Evolutionary conservation across 2,888 invertebrate species (phyloP).

Genomic region (Eupeodes latifasciatus): DNA sequence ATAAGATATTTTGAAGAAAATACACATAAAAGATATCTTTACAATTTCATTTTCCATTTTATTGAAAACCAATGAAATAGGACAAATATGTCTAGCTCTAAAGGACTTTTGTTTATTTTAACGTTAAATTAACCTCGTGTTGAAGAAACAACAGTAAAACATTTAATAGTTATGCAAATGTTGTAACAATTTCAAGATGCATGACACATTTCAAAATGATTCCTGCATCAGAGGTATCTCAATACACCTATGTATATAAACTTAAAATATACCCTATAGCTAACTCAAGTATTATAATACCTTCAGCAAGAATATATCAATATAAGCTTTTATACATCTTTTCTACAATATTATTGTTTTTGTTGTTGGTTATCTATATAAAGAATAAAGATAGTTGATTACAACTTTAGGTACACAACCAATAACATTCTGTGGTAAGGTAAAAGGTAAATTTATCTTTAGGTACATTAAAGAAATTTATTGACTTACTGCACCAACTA

Average conservation of each 20-base stretch:
- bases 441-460: slow-evolving; percentile 3
- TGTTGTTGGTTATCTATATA: background rate
- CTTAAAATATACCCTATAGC: no score
- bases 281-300: background rate
- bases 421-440: slow-evolving; percentile 18
- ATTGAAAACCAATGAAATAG: background rate
- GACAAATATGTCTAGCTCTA: background rate
- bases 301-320: background rate
- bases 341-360: background rate
- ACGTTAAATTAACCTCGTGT: background rate
- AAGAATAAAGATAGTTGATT: slow-evolving; percentile 10
- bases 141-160: slow-evolving; percentile 11
- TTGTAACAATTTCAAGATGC: slow-evolving; percentile 25
- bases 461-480: slow-evolving; percentile 25
- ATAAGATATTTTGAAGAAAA: no score
- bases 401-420: slow-evolving; percentile 28
- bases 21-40: no score
- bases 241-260: no score
- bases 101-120: background rate
- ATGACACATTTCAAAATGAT: slow-evolving; percentile 13
- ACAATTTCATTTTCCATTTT: no score
- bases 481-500: slow-evolving; percentile 43
- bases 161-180: slow-evolving; percentile 26
- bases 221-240: background rate
- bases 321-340: slow-evolving; percentile 28